Conservation (phyloP, 2,113 vertebrate genomes). For the Hipposideros armiger region DNA sequence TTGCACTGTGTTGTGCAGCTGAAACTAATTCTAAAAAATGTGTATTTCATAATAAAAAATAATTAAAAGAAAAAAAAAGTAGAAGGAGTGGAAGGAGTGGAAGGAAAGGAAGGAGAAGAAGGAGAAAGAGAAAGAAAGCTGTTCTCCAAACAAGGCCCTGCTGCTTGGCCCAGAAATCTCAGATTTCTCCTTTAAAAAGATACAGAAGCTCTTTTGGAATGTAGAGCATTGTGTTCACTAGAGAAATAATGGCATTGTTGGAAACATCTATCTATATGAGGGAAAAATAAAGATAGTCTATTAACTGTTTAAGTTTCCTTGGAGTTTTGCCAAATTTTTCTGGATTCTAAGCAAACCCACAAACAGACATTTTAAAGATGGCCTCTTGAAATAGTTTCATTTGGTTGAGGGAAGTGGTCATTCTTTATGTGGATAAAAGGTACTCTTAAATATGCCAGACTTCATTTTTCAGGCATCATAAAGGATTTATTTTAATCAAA, state of each 20-base stretch:
- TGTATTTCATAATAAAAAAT: too few species aligned
- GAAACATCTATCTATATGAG: background rate
- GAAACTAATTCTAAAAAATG: too few species aligned
- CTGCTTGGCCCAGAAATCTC: background rate
- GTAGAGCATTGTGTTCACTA: background rate
- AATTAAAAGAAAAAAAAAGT: too few species aligned
- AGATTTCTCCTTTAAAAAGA: background rate
- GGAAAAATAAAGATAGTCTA: background rate
- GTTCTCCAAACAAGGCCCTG: background rate
- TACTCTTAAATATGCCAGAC: background rate
- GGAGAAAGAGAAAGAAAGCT: background rate
- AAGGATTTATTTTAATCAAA: conserved; percentile 59
- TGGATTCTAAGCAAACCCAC: conserved; percentile 39
- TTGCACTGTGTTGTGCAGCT: too few species aligned
- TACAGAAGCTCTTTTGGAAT: background rate
- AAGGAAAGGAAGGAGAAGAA: too few species aligned
- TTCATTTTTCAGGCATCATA: conserved; percentile 3
- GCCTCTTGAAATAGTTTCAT: background rate
- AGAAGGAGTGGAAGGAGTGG: too few species aligned
- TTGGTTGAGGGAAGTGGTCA: background rate
- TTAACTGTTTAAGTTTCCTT: conserved; percentile 12
- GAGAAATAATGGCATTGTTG: background rate
- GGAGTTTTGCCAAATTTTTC: background rate
- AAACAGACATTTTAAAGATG: background rate
- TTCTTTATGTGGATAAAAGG: background rate